phyloP scores from a whole-genome alignment of 2,888 invertebrate genomes.

The Antheraea assamensis region DNA sequence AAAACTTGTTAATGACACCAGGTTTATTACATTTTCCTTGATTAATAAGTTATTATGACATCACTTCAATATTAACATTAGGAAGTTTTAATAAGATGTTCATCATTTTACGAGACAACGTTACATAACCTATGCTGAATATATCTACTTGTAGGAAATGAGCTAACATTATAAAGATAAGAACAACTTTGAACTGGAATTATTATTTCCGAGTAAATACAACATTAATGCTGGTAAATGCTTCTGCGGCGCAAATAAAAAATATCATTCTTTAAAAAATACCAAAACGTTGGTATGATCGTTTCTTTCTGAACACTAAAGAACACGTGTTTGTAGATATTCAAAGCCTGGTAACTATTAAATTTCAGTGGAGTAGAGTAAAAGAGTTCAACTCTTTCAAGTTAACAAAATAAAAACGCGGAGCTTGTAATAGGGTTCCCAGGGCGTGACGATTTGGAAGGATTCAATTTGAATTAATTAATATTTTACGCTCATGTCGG shows the following conservation, averaged over 20 bases:
- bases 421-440: slow-evolving; percentile 20
- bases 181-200: not conserved
- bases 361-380: slow-evolving; percentile 40
- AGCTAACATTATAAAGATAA: not conserved
- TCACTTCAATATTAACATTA: not conserved
- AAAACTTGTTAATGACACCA: too few relatives aligned
- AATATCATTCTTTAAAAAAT: not conserved
- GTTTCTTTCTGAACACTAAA: not conserved
- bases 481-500: slow-evolving; percentile 16
- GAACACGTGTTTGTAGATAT: not conserved
- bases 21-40: too few relatives aligned
- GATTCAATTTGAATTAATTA: slow-evolving; percentile 22
- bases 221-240: not conserved
- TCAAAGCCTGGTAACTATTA: slow-evolving; percentile 23
- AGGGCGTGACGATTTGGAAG: slow-evolving; percentile 22
- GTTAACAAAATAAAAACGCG: slow-evolving; percentile 33
- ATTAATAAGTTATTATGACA: not conserved
- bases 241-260: not conserved
- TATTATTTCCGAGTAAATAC: not conserved
- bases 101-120: not conserved
- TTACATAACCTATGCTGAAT: not conserved
- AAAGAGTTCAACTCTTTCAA: slow-evolving; percentile 38
- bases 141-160: not conserved
- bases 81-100: not conserved
- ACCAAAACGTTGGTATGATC: not conserved